Conservation (phyloP, 2,113 vertebrate species). For the Oncorhynchus masou region DNA sequence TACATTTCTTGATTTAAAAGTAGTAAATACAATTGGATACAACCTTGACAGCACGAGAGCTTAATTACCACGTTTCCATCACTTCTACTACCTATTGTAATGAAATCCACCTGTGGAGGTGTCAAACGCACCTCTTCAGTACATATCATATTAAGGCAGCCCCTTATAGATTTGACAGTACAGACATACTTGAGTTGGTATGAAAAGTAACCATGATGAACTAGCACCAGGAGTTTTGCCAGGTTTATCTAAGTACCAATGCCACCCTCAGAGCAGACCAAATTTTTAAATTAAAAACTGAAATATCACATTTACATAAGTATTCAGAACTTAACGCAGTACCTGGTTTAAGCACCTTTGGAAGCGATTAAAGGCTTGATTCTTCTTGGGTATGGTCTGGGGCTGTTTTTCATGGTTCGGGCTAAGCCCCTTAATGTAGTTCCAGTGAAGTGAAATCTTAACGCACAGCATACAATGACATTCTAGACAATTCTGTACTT, state of each 20-base stretch:
- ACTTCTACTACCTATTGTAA: background rate
- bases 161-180: constrained; percentile 13
- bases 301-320: too few species aligned
- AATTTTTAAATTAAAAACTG: too few species aligned
- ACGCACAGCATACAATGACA: too few species aligned
- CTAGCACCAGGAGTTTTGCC: constrained; percentile 58
- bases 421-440: too few species aligned
- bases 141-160: constrained; percentile 11
- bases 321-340: too few species aligned
- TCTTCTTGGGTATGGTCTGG: too few species aligned
- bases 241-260: constrained; percentile 77
- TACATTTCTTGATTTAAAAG: background rate
- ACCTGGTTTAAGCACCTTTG: too few species aligned
- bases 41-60: constrained; percentile 10
- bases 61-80: constrained; percentile 4
- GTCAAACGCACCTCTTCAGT: constrained; percentile 12
- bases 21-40: constrained; percentile 21
- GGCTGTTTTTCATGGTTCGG: too few species aligned
- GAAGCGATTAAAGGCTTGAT: too few species aligned
- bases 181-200: constrained; percentile 32
- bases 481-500: too few species aligned
- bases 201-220: constrained; percentile 51
- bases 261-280: constrained; percentile 70
- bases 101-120: background rate
- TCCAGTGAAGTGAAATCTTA: too few species aligned